Base-by-base conservation (phyloP, 2,797 vertebrate species). In the Delichon dasypus region DNA sequence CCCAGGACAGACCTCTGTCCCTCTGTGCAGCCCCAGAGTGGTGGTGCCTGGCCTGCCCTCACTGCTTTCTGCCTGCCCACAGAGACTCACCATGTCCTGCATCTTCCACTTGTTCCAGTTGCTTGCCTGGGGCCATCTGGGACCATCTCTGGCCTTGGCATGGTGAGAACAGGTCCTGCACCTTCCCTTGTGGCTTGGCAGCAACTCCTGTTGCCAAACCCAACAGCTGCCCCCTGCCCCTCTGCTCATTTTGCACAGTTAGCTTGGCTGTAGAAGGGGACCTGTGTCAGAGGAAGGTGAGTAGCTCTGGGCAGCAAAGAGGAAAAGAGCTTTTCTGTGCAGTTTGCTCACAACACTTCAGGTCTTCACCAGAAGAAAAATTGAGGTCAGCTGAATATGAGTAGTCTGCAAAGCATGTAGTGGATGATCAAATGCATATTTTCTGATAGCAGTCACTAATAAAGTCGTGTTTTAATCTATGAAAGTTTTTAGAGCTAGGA, bases 71-170 rank as follows among this genome's bases (percentile, higher is more conserved):
- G 34, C 27, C 40, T 25, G 26, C 32, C 54, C 25, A 23, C 47
- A 45, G 26, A 45, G 7, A 29, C 29, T 60, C 36, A 26, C 7
- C 13, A 2, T 1, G 0, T 47, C 44, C 45, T 2, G 2, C 53
- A 50, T 19, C 50, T 71, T 15, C 30, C 21, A 22, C 9, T 11
- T 9, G 13, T 30, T 73, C 30, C 70, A 70, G 38, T 14, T 54
- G 36, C 0, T 0, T 57, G 53, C 44, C 58, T 75, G 25, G 53
- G 54, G 38, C n/a, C 22, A 6, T 16, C 10, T 12, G 25, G 80
- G 13, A 10, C 21, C 25, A 25, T 18, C 44, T 3, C 16, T 14
- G 7, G n/a, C 60, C 19, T 23, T 60, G 23, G 20, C 30, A 5
- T 1, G 15, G 8, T 16, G 8, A 29, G 13, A 38, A 11, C 7